These are phyloP conservation scores for Caenorhabditis virilis DNA, from an alignment of 2,888 invertebrate species.

Conservation along the genomic window DNA sequence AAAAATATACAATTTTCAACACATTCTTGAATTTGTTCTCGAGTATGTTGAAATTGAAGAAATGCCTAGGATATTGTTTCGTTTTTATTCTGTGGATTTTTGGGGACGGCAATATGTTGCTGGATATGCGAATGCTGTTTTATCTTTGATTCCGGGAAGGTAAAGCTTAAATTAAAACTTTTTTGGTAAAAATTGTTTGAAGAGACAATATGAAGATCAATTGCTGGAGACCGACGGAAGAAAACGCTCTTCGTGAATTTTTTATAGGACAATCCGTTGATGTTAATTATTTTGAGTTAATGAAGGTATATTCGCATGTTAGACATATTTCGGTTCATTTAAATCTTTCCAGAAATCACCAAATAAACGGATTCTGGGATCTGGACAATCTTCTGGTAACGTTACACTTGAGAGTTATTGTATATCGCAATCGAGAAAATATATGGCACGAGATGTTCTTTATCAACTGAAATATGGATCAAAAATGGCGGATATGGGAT, in stretches of 20 bases:
- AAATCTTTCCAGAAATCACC: conserved; percentile 4
- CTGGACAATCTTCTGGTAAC: conserved; percentile 42
- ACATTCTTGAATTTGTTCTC: conserved; percentile 23
- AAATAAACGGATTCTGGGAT: conserved; percentile 2
- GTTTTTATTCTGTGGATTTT: conserved; percentile 21
- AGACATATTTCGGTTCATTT: not conserved
- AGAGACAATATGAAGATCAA: no score
- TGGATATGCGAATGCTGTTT: conserved; percentile 20
- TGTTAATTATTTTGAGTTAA: conserved; percentile 23
- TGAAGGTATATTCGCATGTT: conserved; percentile 1
- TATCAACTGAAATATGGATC: conserved; percentile 48
- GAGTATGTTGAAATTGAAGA: conserved; percentile 1
- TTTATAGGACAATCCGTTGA: conserved; percentile 33
- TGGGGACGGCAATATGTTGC: conserved; percentile 39
- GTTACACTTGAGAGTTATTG: conserved; percentile 20
- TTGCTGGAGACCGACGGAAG: no score
- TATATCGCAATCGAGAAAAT: conserved; percentile 44
- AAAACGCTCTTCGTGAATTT: conserved; percentile 19
- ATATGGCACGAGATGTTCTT: conserved; percentile 43
- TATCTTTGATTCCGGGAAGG: conserved; percentile 18
- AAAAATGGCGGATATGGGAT: conserved; percentile 52
- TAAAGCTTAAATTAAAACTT: no score
- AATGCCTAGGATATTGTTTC: conserved; percentile 19
- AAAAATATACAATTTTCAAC: conserved; percentile 8
- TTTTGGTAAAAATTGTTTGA: no score